A percentile compares a stretch with the other conserved stretches of the same genome.
These are phyloP conservation scores for Zaprionus kolodkinae DNA, from an alignment of 1,140 invertebrate species.

Conservation along the genomic window DNA sequence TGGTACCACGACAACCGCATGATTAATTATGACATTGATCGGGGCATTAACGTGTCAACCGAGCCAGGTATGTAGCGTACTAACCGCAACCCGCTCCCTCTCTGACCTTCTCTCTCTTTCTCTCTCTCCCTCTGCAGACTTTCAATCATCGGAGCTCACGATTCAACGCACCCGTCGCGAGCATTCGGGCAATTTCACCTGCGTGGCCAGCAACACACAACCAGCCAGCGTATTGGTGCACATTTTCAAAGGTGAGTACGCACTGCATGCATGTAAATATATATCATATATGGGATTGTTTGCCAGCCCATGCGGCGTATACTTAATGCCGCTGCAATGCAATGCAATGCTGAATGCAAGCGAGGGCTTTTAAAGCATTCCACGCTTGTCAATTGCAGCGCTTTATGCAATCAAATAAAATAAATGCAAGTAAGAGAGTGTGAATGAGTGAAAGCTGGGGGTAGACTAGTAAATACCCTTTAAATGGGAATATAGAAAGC, in stretches of 20 bases:
- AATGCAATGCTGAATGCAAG: slow-evolving; percentile 7
- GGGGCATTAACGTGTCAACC: slow-evolving; percentile 92
- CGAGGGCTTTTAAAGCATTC: slow-evolving; percentile 4
- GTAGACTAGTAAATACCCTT: background rate
- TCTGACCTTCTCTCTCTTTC: slow-evolving; percentile 14
- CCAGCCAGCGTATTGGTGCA: slow-evolving; percentile 93
- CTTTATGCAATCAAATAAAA: slow-evolving; percentile 30
- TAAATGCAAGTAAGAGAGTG: slow-evolving; percentile 11
- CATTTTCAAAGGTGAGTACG: slow-evolving; percentile 91
- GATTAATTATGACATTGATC: slow-evolving; percentile 94
- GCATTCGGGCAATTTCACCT: slow-evolving; percentile 95
- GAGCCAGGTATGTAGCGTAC: slow-evolving; percentile 84
- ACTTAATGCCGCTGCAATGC: slow-evolving; percentile 6
- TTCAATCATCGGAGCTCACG: slow-evolving; percentile 87
- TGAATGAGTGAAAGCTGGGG: background rate
- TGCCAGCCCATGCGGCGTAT: background rate
- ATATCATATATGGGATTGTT: background rate
- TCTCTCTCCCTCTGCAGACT: slow-evolving; percentile 82
- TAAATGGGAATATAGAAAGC: too few relatives aligned
- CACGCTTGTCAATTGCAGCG: slow-evolving; percentile 24
- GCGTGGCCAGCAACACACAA: slow-evolving; percentile 93
- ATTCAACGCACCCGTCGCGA: slow-evolving; percentile 88
- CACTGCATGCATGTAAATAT: background rate
- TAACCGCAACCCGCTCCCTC: background rate
- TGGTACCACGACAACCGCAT: slow-evolving; percentile 96